Percentiles rank a stretch among this genome's conserved stretches.
Evolutionary conservation across 2,113 vertebrate genomes (phyloP).

Genomic region (Hippocampus mohnikei): DNA sequence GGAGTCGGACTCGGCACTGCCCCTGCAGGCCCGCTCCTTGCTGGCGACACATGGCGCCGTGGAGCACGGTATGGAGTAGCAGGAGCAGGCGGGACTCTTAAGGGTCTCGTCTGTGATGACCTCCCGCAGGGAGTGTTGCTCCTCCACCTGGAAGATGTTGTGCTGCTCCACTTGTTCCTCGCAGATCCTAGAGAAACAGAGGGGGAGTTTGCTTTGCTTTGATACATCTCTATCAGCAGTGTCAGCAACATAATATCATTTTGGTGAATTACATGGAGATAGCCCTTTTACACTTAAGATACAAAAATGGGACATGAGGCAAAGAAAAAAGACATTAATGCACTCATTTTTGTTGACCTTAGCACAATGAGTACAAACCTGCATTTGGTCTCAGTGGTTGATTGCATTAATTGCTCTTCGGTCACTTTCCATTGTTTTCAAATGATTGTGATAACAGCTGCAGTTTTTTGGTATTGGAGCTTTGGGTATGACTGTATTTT

Average conservation of each 20-base stretch:
- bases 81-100: constrained; percentile 80
- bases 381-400: not conserved
- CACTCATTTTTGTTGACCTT: not conserved
- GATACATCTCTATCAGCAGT: not conserved
- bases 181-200: constrained; percentile 79
- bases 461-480: no score
- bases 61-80: constrained; percentile 75
- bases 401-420: constrained; percentile 22
- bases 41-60: constrained; percentile 37
- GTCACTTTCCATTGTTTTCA: rapidly evolving
- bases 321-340: not conserved
- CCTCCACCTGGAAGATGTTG: constrained; percentile 93
- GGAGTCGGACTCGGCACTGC: constrained; percentile 61
- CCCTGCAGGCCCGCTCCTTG: constrained; percentile 28
- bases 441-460: not conserved
- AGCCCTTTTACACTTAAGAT: not conserved
- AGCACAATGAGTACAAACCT: not conserved
- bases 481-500: no score
- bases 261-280: not conserved
- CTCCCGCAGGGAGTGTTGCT: constrained; percentile 82
- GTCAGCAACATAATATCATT: not conserved
- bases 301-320: not conserved
- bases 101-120: constrained; percentile 82
- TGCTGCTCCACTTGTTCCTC: constrained; percentile 84
- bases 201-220: not conserved